phyloP scores from a whole-genome alignment of 2,797 vertebrate genomes.

The Tiaroga cobitis region DNA sequence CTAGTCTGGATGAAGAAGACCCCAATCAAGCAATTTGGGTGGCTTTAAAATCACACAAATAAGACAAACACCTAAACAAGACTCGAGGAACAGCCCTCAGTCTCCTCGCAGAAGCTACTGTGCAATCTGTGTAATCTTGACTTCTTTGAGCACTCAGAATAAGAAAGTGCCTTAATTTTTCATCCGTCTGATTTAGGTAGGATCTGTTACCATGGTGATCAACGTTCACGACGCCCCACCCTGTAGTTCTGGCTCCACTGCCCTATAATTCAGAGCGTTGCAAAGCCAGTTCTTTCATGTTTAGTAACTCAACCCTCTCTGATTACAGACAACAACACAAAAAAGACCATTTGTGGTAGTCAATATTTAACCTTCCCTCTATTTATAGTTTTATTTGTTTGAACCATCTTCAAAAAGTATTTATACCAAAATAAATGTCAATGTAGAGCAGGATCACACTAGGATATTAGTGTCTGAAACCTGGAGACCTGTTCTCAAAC shows the following conservation, averaged over 20 bases:
- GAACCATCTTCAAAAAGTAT: conserved; percentile 4
- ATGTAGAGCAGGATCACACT: neutral
- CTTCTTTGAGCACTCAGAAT: conserved; percentile 24
- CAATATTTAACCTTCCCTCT: conserved; percentile 37
- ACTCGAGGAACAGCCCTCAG: neutral
- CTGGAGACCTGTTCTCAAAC: neutral
- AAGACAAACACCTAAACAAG: conserved; percentile 24
- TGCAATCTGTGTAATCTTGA: neutral
- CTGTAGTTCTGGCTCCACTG: conserved; percentile 71
- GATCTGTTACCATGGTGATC: conserved; percentile 44
- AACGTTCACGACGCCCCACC: conserved; percentile 60
- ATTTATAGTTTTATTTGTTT: conserved; percentile 61
- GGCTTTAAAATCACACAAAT: conserved; percentile 27
- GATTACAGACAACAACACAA: conserved; percentile 59
- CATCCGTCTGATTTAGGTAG: conserved; percentile 37
- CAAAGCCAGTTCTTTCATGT: conserved; percentile 70
- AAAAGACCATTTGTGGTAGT: conserved; percentile 47
- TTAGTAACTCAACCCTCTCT: conserved; percentile 36
- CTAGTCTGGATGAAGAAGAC: conserved; percentile 15
- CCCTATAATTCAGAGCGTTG: conserved; percentile 76
- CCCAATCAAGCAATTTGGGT: conserved; percentile 22
- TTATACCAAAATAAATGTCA: neutral
- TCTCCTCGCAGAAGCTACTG: conserved; percentile 10
- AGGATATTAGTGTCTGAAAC: conserved; percentile 4
- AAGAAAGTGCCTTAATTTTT: conserved; percentile 46